Base-by-base conservation (phyloP, 2,888 invertebrate genomes). In the Eutolmus rufibarbis region DNA sequence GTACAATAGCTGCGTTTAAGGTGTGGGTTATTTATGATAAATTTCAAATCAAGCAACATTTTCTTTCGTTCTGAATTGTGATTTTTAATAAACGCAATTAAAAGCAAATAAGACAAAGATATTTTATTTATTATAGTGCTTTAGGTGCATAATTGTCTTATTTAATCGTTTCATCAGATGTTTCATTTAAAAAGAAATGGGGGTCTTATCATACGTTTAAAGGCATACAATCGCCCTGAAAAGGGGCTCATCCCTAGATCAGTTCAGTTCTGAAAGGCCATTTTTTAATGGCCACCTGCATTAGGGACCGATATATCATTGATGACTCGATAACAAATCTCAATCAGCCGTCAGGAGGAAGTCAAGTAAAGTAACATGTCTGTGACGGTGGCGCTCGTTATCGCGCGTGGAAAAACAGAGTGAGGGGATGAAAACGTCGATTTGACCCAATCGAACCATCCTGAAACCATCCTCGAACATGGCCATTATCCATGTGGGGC, bases 301-400 rank as follows among this genome's bases (percentile, higher is more conserved):
- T 40, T 78, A 28, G 23, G 43, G 14, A 78, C 37, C 34, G 16
- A 78, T 56, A 56, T 43, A 85, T 85, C 74, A 85, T 74, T 74
- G 85, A 85, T 43, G 74, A 74, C n/a, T 74, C 85, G 85, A 85
- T 85, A 82, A 85, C 85, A 85, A 85, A 85, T 85, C 85, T 85
- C 85, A 85, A 85, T 85, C 85, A 85, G 66, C 37, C 56, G 85
- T 85, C 85, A 85, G 40, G 43, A 74, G 31, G 43, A 16, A 85
- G 82, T 56, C 82, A 82, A n/a, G 28, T 43, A 46, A 43, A 43
- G 79, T 43, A 40, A 28, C 46, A 46, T 28, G 34, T 82, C 31
- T 57, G 82, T 37, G 37, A 56, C 82, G 31, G 82, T 57, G 57
- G n/a, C 31, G 31, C 28, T n/a, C 56, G 37, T 34, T 28, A 82